Base-by-base conservation (phyloP, 2,113 vertebrate genomes). In the Chionodraco myersi region DNA sequence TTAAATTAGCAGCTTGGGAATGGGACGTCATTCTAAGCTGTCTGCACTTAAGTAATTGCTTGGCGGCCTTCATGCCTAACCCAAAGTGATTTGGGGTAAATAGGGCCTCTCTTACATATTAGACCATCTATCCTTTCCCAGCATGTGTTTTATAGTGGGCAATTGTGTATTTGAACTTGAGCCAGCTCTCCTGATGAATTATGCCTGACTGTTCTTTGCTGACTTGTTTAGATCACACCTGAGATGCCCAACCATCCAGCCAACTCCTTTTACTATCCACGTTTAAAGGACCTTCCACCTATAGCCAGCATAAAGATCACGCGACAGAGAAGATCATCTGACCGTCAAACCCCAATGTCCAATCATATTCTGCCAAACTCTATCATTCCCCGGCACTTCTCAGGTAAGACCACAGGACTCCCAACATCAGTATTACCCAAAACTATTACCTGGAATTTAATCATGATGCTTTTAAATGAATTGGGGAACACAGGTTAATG, bases 181-280 rank as follows among this genome's bases (percentile, higher is more conserved):
- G 44, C 57, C 75, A 71, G 66, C 66, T 79, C 56, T 62, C 52
- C 30, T 30, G 26, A 70, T 63, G 60, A 89, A 74, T 51, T 82
- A 85, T 58, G 23, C 57, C 34, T 45, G 8, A 48, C 21, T 45
- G 14, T 73, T 77, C 18, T 83, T 30, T 68, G 44, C 59, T 52
- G 78, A 68, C 0, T 75, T 52, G 7, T 80, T 36, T 78, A 95
- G 94, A 95, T 96, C 85, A 96, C 94, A 1, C 94, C 94, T 70
- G 93, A 96, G 87, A 92, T 94, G 86, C 95, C 95, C 7, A 95
- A 95, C 84, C 95, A 96, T 80, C 95, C 95, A 0, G 95, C 93
- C 57, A 96, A 95, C 86, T 96, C 95, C 47, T 96, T 96, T 89
- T 95, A 87, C 89, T 96, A 95, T 75, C 95, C 95, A 16, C 91